These are phyloP conservation scores for Hipparchia semele DNA, from an alignment of 2,888 invertebrate species.

Conservation along the genomic window DNA sequence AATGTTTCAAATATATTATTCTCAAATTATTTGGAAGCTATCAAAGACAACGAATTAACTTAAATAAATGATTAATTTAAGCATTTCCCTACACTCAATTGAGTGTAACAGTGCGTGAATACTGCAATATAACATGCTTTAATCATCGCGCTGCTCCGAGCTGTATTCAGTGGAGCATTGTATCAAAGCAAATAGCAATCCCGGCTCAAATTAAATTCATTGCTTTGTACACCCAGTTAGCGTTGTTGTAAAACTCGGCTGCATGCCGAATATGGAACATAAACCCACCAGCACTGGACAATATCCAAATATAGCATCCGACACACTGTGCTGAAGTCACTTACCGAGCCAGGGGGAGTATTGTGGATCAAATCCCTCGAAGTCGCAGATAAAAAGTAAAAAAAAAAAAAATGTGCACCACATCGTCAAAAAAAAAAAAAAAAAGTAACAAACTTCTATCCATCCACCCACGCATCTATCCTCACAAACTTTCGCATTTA, in stretches of 20 bases:
- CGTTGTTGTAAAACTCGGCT: constrained; percentile 23
- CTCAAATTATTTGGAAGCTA: too few relatives aligned
- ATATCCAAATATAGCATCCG: constrained; percentile 19
- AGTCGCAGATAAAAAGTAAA: too few relatives aligned
- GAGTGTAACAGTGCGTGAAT: background rate
- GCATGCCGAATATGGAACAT: constrained; percentile 23
- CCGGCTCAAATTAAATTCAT: constrained; percentile 31
- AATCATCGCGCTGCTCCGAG: constrained; percentile 7
- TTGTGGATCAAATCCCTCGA: too few relatives aligned
- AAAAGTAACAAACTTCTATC: too few relatives aligned
- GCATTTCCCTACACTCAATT: background rate
- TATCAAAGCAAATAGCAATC: constrained; percentile 34
- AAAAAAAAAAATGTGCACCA: too few relatives aligned
- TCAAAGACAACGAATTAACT: background rate
- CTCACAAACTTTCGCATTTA: too few relatives aligned
- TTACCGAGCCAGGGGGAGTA: constrained; percentile 16
- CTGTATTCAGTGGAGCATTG: constrained; percentile 26
- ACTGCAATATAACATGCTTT: constrained; percentile 10
- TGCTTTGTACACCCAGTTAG: constrained; percentile 28
- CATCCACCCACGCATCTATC: too few relatives aligned
- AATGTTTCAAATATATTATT: too few relatives aligned
- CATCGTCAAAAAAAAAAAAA: too few relatives aligned
- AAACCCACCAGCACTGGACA: background rate
- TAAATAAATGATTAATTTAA: background rate
- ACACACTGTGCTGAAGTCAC: constrained; percentile 49